Evolutionary conservation across 2,113 vertebrate species (phyloP), one percentile per base, ranked within the genome.

Genomic region (Pogonocichla stellata): DNA sequence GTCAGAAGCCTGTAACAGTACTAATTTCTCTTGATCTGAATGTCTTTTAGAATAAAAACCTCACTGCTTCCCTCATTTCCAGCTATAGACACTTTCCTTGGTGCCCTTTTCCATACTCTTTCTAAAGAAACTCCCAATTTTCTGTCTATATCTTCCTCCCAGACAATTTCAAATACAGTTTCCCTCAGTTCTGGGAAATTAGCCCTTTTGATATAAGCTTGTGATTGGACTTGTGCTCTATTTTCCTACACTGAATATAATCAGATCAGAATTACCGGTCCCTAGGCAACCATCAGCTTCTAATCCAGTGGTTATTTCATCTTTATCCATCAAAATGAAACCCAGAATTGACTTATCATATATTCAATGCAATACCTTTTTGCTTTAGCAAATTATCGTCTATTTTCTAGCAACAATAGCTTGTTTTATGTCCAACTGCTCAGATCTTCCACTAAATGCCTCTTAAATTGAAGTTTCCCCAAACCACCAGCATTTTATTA

Each of bases 401-500:
- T 86, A 88, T 95, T 90, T 94, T 93, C 75, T 50, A 86, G 72
- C 60, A 94, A 92, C 88, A 93, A 95, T 66, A 86, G 88, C 69
- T 93, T 94, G 88, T 28, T 97, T 95, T 93, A 94, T 74, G 72
- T 94, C 72, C 74, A 93, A 8, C 56, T 88, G 80, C 92, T 80
- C 56, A 73, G 64, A 88, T 83, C 86, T 92, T 90, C 60, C 48
- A 71, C 67, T 86, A 92, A 94, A 65, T 14, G 67, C 90, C 56
- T 90, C 79, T 86, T 90, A 80, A 90, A 94, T n/a, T 80, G 94
- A 94, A 94, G 60, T 56, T 83, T 28, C 75, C 67, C 86, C 38
- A 10, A 80, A 95, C 90, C 75, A 94, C 33, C 47, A 94, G 86
- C 79, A 66, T 94, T 95, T 90, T 92, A 93, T 94, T 93, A 97